Evolutionary conservation across 2,888 invertebrate genomes (phyloP).

Genomic region (Pristionchus fissidentatus): DNA sequence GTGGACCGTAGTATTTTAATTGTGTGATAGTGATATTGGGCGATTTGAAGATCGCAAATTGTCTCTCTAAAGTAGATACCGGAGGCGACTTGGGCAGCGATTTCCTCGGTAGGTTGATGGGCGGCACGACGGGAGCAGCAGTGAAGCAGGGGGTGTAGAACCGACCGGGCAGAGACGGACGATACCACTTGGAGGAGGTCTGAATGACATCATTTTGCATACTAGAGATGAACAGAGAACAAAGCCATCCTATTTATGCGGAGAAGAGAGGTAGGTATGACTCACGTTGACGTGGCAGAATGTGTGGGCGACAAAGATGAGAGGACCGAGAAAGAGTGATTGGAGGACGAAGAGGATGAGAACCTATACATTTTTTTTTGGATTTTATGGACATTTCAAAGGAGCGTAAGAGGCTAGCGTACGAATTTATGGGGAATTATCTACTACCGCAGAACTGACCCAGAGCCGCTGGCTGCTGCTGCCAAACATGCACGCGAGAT

Average conservation of each 20-base stretch:
- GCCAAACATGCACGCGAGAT: conserved; percentile 46
- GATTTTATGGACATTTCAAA: too few species aligned
- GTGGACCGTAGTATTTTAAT: too few species aligned
- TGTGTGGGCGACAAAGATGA: conserved; percentile 43
- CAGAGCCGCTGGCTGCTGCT: conserved; percentile 38
- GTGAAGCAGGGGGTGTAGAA: conserved; percentile 57
- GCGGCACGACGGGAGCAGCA: background rate
- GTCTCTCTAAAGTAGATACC: too few species aligned
- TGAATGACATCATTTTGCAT: conserved; percentile 5
- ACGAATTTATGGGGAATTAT: too few species aligned
- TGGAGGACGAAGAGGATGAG: conserved; percentile 40
- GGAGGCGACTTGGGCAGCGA: too few species aligned
- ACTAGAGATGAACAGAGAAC: too few species aligned
- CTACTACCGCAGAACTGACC: background rate
- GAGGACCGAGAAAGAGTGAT: conserved; percentile 42
- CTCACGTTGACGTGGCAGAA: conserved; percentile 33
- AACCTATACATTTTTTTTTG: conserved; percentile 25
- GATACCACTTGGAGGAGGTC: conserved; percentile 60
- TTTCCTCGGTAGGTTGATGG: background rate
- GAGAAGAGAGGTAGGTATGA: too few species aligned
- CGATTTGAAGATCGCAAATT: too few species aligned
- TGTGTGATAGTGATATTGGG: too few species aligned
- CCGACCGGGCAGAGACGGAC: conserved; percentile 50
- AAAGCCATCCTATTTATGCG: too few species aligned
- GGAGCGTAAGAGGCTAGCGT: too few species aligned